phyloP scores from a whole-genome alignment of 2,797 vertebrate genomes.

The Sebastes dallii region DNA sequence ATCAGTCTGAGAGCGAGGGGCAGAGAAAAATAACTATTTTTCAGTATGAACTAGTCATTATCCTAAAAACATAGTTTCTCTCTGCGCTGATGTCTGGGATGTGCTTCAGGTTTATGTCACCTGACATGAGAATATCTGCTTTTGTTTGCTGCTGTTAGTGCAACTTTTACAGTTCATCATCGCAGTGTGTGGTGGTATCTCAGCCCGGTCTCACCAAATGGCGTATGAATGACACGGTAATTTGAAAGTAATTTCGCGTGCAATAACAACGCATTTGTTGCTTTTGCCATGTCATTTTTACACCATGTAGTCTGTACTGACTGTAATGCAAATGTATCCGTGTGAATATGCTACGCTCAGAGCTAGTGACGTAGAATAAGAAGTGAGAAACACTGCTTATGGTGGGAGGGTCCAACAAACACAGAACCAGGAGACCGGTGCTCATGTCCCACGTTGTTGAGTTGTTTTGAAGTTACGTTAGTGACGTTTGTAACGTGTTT shows the following conservation, averaged over 20 bases:
- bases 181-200: neutral
- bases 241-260: neutral
- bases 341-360: too few species aligned
- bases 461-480: too few species aligned
- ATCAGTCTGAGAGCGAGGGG: conserved; percentile 37
- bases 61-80: conserved; percentile 32
- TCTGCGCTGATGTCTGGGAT: conserved; percentile 6
- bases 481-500: too few species aligned
- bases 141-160: conserved; percentile 14
- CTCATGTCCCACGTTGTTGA: too few species aligned
- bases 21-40: conserved; percentile 51
- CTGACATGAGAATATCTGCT: neutral
- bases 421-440: too few species aligned
- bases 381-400: too few species aligned
- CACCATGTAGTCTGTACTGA: too few species aligned
- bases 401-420: too few species aligned
- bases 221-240: neutral
- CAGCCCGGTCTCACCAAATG: neutral
- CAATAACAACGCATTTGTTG: neutral
- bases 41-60: conserved; percentile 66
- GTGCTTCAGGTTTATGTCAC: neutral
- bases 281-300: neutral
- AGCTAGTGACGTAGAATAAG: too few species aligned
- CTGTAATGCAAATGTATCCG: too few species aligned
- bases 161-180: neutral